Evolutionary conservation across 2,113 vertebrate species (phyloP).

Genomic region (Stercorarius parasiticus): DNA sequence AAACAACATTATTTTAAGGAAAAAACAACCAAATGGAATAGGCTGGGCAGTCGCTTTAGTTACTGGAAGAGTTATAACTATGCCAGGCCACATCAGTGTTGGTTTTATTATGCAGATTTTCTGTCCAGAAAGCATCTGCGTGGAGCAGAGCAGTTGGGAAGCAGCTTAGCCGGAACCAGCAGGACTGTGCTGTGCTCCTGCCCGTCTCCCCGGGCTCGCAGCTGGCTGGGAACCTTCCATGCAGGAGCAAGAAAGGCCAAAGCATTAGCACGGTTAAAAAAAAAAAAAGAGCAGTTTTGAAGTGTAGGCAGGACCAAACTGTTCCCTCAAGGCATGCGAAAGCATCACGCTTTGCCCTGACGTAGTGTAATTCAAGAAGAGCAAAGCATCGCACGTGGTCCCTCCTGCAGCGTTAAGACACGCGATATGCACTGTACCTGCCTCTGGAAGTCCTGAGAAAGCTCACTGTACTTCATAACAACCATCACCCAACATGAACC

Average conservation of each 20-base stretch:
- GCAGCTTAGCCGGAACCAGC: neutral
- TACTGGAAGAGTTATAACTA: conserved; percentile 48
- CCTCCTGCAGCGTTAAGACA: neutral
- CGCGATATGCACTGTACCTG: accelerated
- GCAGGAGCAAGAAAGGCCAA: neutral
- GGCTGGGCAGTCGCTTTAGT: conserved; percentile 15
- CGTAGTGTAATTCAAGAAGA: neutral
- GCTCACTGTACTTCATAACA: neutral
- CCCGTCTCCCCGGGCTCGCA: neutral
- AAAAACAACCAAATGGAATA: neutral
- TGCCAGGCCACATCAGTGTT: conserved; percentile 46
- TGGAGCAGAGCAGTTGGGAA: conserved; percentile 19
- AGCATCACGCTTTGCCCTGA: neutral
- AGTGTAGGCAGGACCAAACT: neutral
- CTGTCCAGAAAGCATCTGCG: conserved; percentile 15
- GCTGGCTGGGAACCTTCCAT: neutral
- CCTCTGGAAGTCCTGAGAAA: neutral
- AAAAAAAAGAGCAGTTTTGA: neutral
- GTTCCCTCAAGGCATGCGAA: neutral
- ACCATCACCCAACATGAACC: neutral
- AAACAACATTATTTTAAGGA: neutral
- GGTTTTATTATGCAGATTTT: neutral
- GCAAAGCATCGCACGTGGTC: neutral
- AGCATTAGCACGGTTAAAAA: neutral
- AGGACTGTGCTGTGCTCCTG: neutral